A percentile compares a stretch with the other conserved stretches of the same genome.
Conservation (phyloP, 1,140 invertebrate species). For the Diachasmimorpha longicaudata region DNA sequence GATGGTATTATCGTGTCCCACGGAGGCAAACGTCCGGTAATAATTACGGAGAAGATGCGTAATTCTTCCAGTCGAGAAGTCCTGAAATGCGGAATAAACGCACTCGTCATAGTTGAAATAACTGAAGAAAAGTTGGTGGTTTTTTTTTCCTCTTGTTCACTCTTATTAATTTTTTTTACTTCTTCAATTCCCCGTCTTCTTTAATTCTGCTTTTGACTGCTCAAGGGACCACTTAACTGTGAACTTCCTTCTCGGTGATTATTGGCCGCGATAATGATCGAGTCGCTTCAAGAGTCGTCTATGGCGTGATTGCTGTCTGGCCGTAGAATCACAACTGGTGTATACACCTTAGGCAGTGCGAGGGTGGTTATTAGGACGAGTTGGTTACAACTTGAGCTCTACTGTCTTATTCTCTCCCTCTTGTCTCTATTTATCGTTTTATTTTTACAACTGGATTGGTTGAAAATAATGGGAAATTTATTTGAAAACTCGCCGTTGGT, state of each 20-base stretch:
- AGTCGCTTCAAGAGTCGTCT: constrained; percentile 56
- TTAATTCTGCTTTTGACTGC: not conserved
- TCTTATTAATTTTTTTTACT: not conserved
- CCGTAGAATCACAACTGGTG: constrained; percentile 23
- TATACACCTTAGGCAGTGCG: constrained; percentile 51
- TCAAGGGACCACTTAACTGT: constrained; percentile 54
- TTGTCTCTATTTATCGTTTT: not conserved
- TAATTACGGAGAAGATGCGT: too few relatives aligned
- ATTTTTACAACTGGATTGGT: not conserved
- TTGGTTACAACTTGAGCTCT: constrained; percentile 45
- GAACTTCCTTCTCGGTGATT: constrained; percentile 55
- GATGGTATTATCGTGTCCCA: not conserved
- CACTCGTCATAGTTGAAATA: too few relatives aligned
- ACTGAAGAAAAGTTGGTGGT: too few relatives aligned
- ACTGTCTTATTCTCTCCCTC: not conserved
- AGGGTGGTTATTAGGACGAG: constrained; percentile 61
- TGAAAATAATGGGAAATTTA: constrained; percentile 6
- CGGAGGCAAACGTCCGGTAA: too few relatives aligned
- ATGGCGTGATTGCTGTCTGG: constrained; percentile 57
- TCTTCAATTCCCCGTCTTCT: not conserved
- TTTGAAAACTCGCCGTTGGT: not conserved
- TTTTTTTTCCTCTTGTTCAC: not conserved
- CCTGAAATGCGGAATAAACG: too few relatives aligned
- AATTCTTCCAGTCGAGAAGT: too few relatives aligned
- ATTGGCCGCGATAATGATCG: constrained; percentile 61